Percentiles rank a stretch among this genome's conserved stretches.
Evolutionary conservation across 92 coral and sea anemone species (phyloP).

Genomic region (Phenganax marumi): DNA sequence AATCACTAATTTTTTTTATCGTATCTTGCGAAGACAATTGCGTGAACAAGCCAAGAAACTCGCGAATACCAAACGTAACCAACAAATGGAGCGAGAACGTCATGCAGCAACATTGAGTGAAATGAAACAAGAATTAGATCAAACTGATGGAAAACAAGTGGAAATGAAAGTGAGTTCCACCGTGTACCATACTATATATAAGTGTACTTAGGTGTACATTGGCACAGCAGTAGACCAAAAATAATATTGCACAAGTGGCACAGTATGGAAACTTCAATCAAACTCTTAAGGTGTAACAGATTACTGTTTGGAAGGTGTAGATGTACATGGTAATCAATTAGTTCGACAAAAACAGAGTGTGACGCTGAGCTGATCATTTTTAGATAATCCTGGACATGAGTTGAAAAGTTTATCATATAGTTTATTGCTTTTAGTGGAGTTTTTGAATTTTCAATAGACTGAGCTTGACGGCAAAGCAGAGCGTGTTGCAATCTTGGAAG

Average conservation of each 20-base stretch:
- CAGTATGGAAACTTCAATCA: no score
- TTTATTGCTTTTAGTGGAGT: neutral
- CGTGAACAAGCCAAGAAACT: slow-evolving; percentile 91
- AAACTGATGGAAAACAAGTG: slow-evolving; percentile 71
- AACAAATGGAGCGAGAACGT: slow-evolving; percentile 90
- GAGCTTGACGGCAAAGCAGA: slow-evolving; percentile 76
- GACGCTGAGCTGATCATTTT: no score
- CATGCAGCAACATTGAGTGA: slow-evolving; percentile 89
- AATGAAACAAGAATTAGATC: slow-evolving; percentile 81
- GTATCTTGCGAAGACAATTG: slow-evolving; percentile 61
- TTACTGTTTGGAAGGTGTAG: no score
- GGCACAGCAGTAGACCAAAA: neutral
- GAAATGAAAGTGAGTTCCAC: slow-evolving; percentile 67
- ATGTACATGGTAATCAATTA: no score
- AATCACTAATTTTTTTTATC: neutral
- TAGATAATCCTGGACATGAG: no score
- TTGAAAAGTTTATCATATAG: no score
- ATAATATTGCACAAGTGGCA: neutral
- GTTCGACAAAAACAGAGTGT: no score
- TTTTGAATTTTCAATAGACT: slow-evolving; percentile 45
- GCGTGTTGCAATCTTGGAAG: slow-evolving; percentile 87
- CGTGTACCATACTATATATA: neutral
- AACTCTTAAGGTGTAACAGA: no score
- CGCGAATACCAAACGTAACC: slow-evolving; percentile 76
- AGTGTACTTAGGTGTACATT: neutral